These are phyloP conservation scores for Andrena fulva DNA, from an alignment of 2,888 invertebrate genomes.

Conservation along the genomic window DNA sequence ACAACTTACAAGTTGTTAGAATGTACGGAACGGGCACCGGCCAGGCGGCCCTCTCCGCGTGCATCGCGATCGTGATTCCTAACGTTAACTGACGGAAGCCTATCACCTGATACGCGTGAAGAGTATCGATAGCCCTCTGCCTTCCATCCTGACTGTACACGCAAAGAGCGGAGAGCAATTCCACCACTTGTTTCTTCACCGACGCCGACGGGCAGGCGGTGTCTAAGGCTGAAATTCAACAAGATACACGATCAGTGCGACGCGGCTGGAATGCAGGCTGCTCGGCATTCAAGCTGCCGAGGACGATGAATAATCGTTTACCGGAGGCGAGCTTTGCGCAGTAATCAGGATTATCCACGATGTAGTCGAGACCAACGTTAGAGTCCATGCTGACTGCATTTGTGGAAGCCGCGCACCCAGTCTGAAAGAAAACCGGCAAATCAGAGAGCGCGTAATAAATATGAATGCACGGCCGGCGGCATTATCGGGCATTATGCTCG, in stretches of 20 bases:
- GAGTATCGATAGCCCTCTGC: conserved; percentile 93
- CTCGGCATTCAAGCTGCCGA: background rate
- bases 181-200: conserved; percentile 98
- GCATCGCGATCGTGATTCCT: conserved; percentile 3
- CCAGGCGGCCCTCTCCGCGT: background rate
- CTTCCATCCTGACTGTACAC: conserved; percentile 97
- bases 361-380: conserved; percentile 96
- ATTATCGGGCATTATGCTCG: too few species aligned
- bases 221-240: conserved; percentile 91
- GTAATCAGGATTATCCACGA: conserved; percentile 97
- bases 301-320: conserved; percentile 73
- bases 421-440: conserved; percentile 63
- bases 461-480: too few species aligned
- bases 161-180: conserved; percentile 96
- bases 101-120: conserved; percentile 95
- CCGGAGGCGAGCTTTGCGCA: conserved; percentile 94
- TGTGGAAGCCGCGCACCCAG: conserved; percentile 72
- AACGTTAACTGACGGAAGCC: background rate
- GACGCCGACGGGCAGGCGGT: conserved; percentile 94
- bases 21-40: conserved; percentile 4
- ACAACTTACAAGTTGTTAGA: background rate
- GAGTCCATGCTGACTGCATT: conserved; percentile 91
- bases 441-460: too few species aligned
- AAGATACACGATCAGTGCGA: conserved; percentile 86
- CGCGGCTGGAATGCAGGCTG: background rate